Conservation (phyloP, 1,140 invertebrate species). For the Cydia strobilella region DNA sequence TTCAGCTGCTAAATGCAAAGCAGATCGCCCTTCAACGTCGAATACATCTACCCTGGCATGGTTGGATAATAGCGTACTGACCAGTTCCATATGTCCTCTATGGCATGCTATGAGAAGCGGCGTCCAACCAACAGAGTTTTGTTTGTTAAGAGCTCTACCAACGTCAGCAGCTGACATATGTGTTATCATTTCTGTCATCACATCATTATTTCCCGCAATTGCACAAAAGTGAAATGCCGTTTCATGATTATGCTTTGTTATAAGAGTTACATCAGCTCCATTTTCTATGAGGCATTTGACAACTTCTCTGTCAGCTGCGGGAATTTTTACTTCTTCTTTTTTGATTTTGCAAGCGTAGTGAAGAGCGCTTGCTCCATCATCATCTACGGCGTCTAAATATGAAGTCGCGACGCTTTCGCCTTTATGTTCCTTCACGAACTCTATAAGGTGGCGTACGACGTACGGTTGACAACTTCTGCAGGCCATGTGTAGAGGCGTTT, state of each 20-base stretch:
- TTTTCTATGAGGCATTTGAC: constrained; percentile 93
- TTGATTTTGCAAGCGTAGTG: constrained; percentile 93
- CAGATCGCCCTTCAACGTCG: constrained; percentile 96
- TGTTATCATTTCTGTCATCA: constrained; percentile 95
- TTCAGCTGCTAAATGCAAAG: constrained; percentile 97
- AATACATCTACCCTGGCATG: constrained; percentile 99
- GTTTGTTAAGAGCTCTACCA: constrained; percentile 96
- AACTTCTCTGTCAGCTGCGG: constrained; percentile 94
- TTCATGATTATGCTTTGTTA: constrained; percentile 93
- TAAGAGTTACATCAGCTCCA: constrained; percentile 92
- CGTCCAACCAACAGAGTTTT: constrained; percentile 96
- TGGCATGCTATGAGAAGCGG: constrained; percentile 96
- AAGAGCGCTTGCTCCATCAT: constrained; percentile 95
- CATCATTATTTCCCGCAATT: constrained; percentile 96
- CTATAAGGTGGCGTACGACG: constrained; percentile 91
- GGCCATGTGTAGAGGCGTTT: constrained; percentile 96
- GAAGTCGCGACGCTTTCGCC: constrained; percentile 85
- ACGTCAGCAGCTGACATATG: constrained; percentile 92
- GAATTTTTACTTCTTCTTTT: constrained; percentile 86
- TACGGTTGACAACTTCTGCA: constrained; percentile 92
- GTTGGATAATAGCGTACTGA: constrained; percentile 92
- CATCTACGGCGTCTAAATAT: constrained; percentile 91
- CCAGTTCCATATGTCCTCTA: constrained; percentile 89
- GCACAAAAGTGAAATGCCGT: constrained; percentile 98
- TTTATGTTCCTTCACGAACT: constrained; percentile 89